Evolutionary conservation across 1,140 invertebrate genomes (phyloP).

Genomic region (Nasonia giraulti): DNA sequence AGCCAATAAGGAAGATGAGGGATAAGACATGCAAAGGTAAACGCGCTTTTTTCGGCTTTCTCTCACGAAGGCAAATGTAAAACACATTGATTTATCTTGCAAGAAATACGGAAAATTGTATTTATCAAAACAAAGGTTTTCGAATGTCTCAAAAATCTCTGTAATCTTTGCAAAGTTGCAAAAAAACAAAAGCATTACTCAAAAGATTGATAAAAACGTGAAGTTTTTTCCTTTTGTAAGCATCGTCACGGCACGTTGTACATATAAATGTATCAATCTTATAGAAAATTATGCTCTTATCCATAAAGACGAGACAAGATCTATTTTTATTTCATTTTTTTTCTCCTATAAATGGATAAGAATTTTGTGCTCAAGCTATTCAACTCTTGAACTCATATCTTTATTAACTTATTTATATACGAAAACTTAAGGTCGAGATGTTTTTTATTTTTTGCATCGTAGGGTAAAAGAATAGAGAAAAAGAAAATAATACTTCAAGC

Average conservation of each 20-base stretch:
- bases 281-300: slow-evolving; percentile 19
- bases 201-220: not conserved
- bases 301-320: slow-evolving; percentile 10
- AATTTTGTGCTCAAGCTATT: slow-evolving; percentile 14
- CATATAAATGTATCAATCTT: slow-evolving; percentile 41
- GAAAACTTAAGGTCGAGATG: slow-evolving; percentile 17
- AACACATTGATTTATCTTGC: slow-evolving; percentile 26
- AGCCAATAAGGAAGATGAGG: not conserved
- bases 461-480: not conserved
- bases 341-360: not conserved
- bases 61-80: slow-evolving; percentile 24
- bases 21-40: not conserved
- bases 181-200: slow-evolving; percentile 7
- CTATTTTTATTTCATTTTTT: not conserved
- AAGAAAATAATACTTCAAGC: not conserved
- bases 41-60: slow-evolving; percentile 20
- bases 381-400: not conserved
- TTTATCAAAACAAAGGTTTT: not conserved
- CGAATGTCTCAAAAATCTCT: slow-evolving; percentile 26
- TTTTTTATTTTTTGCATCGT: slow-evolving; percentile 45
- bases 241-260: slow-evolving; percentile 25
- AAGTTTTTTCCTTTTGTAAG: slow-evolving; percentile 22
- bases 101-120: slow-evolving; percentile 14
- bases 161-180: not conserved
- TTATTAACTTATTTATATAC: slow-evolving; percentile 46